phyloP scores from a whole-genome alignment of 2,797 vertebrate species.

The Tachyglossus aculeatus region DNA sequence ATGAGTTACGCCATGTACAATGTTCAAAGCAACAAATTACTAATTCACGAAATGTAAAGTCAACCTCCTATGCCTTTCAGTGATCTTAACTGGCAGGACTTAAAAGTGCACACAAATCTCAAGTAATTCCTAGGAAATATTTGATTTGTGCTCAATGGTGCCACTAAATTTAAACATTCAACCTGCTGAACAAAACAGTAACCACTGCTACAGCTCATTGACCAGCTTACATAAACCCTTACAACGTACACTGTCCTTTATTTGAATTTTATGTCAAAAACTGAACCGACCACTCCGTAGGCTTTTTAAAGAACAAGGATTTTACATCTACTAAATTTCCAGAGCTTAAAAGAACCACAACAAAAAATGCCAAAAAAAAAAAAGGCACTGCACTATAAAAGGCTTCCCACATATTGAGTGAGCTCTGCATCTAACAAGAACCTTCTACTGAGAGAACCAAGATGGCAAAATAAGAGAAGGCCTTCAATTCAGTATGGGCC shows the following conservation, averaged over 20 bases:
- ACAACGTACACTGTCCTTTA: slow-evolving; percentile 22
- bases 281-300: slow-evolving; percentile 36
- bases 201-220: slow-evolving; percentile 23
- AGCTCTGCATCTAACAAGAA: slow-evolving; percentile 59
- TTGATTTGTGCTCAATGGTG: slow-evolving; percentile 47
- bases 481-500: slow-evolving; percentile 66
- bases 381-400: slow-evolving; percentile 50
- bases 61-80: slow-evolving; percentile 37
- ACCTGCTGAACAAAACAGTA: slow-evolving; percentile 33
- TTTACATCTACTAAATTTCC: slow-evolving; percentile 65
- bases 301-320: slow-evolving; percentile 31
- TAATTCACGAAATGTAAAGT: slow-evolving; percentile 43
- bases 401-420: slow-evolving; percentile 52
- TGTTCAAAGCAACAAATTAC: slow-evolving; percentile 33
- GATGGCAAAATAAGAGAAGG: slow-evolving; percentile 63
- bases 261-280: slow-evolving; percentile 50
- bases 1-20: slow-evolving; percentile 30
- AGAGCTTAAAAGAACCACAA: slow-evolving; percentile 70
- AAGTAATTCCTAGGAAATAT: slow-evolving; percentile 49
- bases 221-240: slow-evolving; percentile 43
- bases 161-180: slow-evolving; percentile 41
- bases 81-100: slow-evolving; percentile 52
- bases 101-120: slow-evolving; percentile 45
- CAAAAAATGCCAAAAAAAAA: slow-evolving; percentile 57
- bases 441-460: slow-evolving; percentile 60